phyloP scores from a whole-genome alignment of 2,888 invertebrate genomes.

The Callimorpha dominula region DNA sequence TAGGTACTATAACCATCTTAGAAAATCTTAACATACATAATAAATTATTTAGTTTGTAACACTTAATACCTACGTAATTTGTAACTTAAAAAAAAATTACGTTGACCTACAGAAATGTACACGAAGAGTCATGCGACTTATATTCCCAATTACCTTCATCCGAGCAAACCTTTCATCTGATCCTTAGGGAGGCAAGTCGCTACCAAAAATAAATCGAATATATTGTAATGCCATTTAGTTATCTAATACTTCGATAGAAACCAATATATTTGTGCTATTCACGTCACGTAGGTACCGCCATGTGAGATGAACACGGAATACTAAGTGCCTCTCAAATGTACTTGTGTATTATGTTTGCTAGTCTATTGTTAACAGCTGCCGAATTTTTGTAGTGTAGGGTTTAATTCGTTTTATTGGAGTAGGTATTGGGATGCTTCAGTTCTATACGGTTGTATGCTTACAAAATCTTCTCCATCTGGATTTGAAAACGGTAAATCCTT shows the following conservation, averaged over 20 bases:
- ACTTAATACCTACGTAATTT: neutral
- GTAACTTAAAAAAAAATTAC: neutral
- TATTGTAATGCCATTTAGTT: slow-evolving; percentile 28
- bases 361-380: neutral
- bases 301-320: slow-evolving; percentile 14
- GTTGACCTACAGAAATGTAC: neutral
- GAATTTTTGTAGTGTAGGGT: neutral
- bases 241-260: slow-evolving; percentile 32
- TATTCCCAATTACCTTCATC: neutral
- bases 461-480: too few relatives aligned
- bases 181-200: neutral
- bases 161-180: neutral
- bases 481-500: too few relatives aligned
- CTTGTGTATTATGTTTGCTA: neutral
- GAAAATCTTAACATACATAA: too few relatives aligned
- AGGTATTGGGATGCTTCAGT: neutral
- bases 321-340: slow-evolving; percentile 1
- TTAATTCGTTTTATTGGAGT: neutral
- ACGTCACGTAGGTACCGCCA: slow-evolving; percentile 12
- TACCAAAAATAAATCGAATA: slow-evolving; percentile 21
- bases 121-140: neutral
- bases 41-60: neutral
- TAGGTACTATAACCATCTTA: too few relatives aligned
- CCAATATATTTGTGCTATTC: slow-evolving; percentile 13
- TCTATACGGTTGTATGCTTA: neutral